Conservation (phyloP, 2,113 vertebrate species). For the Phocoena sinus region DNA sequence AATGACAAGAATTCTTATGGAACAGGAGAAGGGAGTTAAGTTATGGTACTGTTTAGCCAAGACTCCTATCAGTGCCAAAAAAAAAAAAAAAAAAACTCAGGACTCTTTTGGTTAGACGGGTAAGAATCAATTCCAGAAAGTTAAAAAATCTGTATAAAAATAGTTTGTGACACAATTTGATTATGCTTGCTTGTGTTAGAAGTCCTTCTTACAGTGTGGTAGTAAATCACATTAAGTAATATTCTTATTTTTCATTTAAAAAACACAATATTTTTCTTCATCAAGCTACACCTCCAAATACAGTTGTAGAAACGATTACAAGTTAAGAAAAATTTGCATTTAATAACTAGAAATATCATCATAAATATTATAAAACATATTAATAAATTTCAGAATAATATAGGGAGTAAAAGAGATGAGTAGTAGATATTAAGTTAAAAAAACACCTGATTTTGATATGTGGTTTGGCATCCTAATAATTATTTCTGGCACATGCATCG, state of each 20-base stretch:
- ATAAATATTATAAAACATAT: slow-evolving; percentile 57
- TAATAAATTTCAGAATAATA: slow-evolving; percentile 41
- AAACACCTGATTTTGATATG: slow-evolving; percentile 21
- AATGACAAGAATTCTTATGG: background rate
- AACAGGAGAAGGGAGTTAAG: slow-evolving; percentile 13
- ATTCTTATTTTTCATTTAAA: slow-evolving; percentile 21
- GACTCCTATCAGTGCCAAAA: background rate
- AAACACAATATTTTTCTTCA: slow-evolving; percentile 31
- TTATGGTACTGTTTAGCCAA: background rate
- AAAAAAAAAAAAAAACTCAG: background rate
- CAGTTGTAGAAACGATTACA: slow-evolving; percentile 26
- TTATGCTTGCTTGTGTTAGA: background rate
- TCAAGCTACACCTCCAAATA: slow-evolving; percentile 13
- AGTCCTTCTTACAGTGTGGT: background rate
- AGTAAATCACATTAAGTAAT: slow-evolving; percentile 6
- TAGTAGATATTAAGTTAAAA: background rate
- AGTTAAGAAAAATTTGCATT: slow-evolving; percentile 34
- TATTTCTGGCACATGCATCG: slow-evolving; percentile 26
- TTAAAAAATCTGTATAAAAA: slow-evolving; percentile 18
- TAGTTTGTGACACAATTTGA: slow-evolving; percentile 11
- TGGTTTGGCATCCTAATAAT: slow-evolving; percentile 30
- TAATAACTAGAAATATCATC: slow-evolving; percentile 46
- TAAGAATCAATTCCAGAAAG: slow-evolving; percentile 44
- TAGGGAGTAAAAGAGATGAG: background rate
- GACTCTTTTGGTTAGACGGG: background rate